Base-by-base conservation (phyloP, 1,140 invertebrate species). In the Brachionus calyciflorus region DNA sequence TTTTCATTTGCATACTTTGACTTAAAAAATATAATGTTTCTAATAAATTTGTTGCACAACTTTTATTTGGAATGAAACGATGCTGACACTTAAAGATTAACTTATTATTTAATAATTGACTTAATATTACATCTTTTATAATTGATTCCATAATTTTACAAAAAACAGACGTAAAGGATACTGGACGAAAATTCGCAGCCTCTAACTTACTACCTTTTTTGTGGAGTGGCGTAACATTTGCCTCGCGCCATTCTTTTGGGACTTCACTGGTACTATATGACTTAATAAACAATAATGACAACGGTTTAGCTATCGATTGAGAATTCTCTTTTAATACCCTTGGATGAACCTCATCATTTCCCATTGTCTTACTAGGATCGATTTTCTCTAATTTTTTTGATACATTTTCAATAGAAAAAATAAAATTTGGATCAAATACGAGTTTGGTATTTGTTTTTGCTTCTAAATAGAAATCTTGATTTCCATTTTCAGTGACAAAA, bases 151-250 rank as follows among this genome's bases (percentile, higher is more conserved):
- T 30, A n/a, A 60, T 6, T 60, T 60, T 60, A 37, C 55, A 60
- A n/a, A n/a, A n/a, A n/a, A n/a, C n/a, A n/a, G n/a, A n/a, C n/a
- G n/a, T n/a, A n/a, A n/a, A n/a, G n/a, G 24, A 30, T 26, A 78
- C 57, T 21, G 77, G 77, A 40, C 73, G 17, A 53, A 77, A 76
- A 41, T 78, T 78, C 7, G 12, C 28, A 24, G 53, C 68, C 28
- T 30, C 30, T 26, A 19, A n/a, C 14, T 46, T 60, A 10, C 46
- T 57, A n/a, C 75, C 60, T 68, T 76, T 76, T 53, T 78, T 77
- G 46, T 57, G 57, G 5, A 77, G 12, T 48, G 78, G 57, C 9
- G 57, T 40, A 4, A 78, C 73, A 33, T 77, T 44, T n/a, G 24
- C n/a, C n/a, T n/a, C n/a, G n/a, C n/a, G n/a, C n/a, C n/a, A n/a